phyloP scores from a whole-genome alignment of 2,797 vertebrate genomes.

The Cossypha dichroa region DNA sequence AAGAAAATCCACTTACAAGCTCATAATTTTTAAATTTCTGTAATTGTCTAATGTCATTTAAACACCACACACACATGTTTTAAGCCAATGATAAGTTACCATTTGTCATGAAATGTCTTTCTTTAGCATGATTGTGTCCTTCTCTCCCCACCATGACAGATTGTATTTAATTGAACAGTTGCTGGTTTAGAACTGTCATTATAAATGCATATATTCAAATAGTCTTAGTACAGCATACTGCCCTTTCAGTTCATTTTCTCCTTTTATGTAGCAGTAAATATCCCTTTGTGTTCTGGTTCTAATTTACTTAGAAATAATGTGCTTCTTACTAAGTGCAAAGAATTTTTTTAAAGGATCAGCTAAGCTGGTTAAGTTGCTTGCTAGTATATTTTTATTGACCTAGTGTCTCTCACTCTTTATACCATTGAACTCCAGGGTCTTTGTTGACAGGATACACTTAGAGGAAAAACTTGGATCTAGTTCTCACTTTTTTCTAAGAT shows the following conservation, averaged over 20 bases:
- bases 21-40: slow-evolving; percentile 17
- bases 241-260: slow-evolving; percentile 31
- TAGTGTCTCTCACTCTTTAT: neutral
- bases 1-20: slow-evolving; percentile 41
- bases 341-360: neutral
- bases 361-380: neutral
- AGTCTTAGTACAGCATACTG: neutral
- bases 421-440: neutral
- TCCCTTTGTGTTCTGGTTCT: slow-evolving; percentile 42
- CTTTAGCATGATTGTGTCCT: neutral
- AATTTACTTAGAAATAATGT: slow-evolving; percentile 54
- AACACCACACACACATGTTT: neutral
- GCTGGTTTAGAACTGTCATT: slow-evolving; percentile 60
- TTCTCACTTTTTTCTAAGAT: neutral
- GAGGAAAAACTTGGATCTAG: neutral
- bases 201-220: slow-evolving; percentile 69
- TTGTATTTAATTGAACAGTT: slow-evolving; percentile 75
- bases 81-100: slow-evolving; percentile 28
- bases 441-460: neutral
- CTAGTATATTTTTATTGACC: neutral
- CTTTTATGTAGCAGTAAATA: slow-evolving; percentile 56
- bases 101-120: slow-evolving; percentile 41
- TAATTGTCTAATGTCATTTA: slow-evolving; percentile 24
- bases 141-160: slow-evolving; percentile 62
- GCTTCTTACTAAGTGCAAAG: neutral